Evolutionary conservation across 2,797 vertebrate species (phyloP), one percentile per base, ranked within the genome.

Genomic region (Esox lucius): DNA sequence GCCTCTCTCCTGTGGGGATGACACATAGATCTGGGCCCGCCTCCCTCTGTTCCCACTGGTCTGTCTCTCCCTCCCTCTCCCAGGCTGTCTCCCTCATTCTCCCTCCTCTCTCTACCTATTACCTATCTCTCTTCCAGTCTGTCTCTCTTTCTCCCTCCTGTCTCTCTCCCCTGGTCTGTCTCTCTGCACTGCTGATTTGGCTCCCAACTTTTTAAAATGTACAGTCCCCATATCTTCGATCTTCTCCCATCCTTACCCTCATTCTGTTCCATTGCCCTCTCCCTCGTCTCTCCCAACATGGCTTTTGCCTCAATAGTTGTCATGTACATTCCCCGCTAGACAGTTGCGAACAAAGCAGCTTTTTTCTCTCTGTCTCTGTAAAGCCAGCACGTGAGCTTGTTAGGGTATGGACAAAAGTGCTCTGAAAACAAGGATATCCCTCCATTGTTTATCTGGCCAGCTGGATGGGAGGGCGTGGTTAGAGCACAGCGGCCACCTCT

Each of bases 381-480:
- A 72, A 62, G 75, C 64, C 73, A 35, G 67, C 82, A 82, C 75
- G 75, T 81, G 85, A 86, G 84, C 73, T 46, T 66, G 31, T 71
- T 69, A 49, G 78, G 74, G 72, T 65, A 31, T 66, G 77, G 70
- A 81, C 75, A 80, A 80, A 82, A 85, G 82, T 80, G 72, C 84
- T 88, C 84, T 86, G 78, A 93, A 93, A 93, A 93, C 90, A 91
- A 92, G 93, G 93, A 94, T 92, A 87, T 94, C 94, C 93, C 90
- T 83, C 91, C 83, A 94, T 94, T 95, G 93, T 94, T 91, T 81
- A 65, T 80, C 73, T 78, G 77, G 80, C 82, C 91, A 91, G 90
- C 90, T 91, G 91, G 90, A 89, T 83, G 74, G 24, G 8, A 86
- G 87, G 92, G 91, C 74, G 91, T 86, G 92, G 89, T 84, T n/a